Conservation (phyloP, 1,140 invertebrate genomes). For the Drosophila willistoni region DNA sequence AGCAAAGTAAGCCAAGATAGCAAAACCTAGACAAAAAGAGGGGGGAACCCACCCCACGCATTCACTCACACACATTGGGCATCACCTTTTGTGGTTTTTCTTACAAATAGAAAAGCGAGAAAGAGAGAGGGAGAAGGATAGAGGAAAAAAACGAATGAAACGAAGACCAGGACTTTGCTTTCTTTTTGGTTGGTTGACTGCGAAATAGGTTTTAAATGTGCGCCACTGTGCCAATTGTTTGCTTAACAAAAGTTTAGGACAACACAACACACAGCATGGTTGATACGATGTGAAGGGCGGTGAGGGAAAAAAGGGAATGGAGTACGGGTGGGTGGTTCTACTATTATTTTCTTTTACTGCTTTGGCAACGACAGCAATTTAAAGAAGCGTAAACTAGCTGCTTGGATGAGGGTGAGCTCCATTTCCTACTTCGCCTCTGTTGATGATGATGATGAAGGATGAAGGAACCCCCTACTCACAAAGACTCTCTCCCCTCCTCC, state of each 20-base stretch:
- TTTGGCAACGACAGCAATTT: slow-evolving; percentile 52
- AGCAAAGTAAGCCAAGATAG: slow-evolving; percentile 72
- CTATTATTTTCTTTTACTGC: slow-evolving; percentile 54
- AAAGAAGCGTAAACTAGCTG: slow-evolving; percentile 75
- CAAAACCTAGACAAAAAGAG: slow-evolving; percentile 26
- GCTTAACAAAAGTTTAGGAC: slow-evolving; percentile 82
- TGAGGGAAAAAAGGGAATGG: not conserved
- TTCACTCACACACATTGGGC: slow-evolving; percentile 21
- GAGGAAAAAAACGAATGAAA: slow-evolving; percentile 15
- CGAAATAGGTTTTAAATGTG: slow-evolving; percentile 77
- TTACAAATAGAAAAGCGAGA: slow-evolving; percentile 61
- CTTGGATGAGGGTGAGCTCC: not conserved
- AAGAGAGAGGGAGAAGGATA: slow-evolving; percentile 26
- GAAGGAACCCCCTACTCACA: not conserved
- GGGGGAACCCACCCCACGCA: not conserved
- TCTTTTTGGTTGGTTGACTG: slow-evolving; percentile 70
- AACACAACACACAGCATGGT: slow-evolving; percentile 37
- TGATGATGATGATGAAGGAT: slow-evolving; percentile 16
- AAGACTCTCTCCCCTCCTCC: not conserved
- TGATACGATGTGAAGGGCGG: not conserved
- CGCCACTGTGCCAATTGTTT: slow-evolving; percentile 71
- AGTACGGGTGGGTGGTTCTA: slow-evolving; percentile 6
- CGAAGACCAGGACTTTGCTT: slow-evolving; percentile 42
- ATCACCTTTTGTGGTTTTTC: slow-evolving; percentile 69
- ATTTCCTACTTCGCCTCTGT: not conserved